Percentiles rank a stretch among this genome's conserved stretches.
Conservation (phyloP, 2,888 invertebrate species). For the Altica lythri region DNA sequence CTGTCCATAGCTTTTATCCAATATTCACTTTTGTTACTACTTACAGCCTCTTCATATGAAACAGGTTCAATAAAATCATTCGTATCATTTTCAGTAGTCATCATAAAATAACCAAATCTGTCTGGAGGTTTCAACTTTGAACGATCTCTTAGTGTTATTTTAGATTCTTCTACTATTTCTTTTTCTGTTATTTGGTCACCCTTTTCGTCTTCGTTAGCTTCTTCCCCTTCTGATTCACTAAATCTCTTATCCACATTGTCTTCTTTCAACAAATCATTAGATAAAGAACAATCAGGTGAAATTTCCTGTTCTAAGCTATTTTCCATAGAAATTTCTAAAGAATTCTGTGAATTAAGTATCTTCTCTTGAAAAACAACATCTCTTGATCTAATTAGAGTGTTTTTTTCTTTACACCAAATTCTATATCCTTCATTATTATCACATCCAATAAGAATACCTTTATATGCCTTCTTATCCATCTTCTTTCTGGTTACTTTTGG, state of each 20-base stretch:
- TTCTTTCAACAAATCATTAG: neutral
- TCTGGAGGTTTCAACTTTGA: neutral
- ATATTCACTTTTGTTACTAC: conserved; percentile 26
- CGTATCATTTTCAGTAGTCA: neutral
- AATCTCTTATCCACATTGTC: neutral
- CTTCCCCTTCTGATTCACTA: neutral
- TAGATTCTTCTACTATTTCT: neutral
- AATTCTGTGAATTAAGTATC: neutral
- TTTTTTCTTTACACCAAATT: conserved; percentile 8
- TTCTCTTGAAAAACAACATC: conserved; percentile 10
- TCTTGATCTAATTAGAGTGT: conserved; percentile 11
- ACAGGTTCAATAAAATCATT: neutral
- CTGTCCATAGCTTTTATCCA: conserved; percentile 41
- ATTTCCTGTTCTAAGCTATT: neutral
- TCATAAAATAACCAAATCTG: neutral
- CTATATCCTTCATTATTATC: conserved; percentile 19
- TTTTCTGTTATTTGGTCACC: neutral
- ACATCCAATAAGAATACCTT: conserved; percentile 15
- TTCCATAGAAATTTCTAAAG: neutral
- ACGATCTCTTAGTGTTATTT: neutral
- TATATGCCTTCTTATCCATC: neutral
- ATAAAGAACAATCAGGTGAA: neutral
- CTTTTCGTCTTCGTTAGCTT: neutral
- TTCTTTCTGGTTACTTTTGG: too few species aligned
- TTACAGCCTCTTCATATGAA: conserved; percentile 24